Conservation (phyloP, 1,140 invertebrate species). For the Cyphomyrmex costatus region DNA sequence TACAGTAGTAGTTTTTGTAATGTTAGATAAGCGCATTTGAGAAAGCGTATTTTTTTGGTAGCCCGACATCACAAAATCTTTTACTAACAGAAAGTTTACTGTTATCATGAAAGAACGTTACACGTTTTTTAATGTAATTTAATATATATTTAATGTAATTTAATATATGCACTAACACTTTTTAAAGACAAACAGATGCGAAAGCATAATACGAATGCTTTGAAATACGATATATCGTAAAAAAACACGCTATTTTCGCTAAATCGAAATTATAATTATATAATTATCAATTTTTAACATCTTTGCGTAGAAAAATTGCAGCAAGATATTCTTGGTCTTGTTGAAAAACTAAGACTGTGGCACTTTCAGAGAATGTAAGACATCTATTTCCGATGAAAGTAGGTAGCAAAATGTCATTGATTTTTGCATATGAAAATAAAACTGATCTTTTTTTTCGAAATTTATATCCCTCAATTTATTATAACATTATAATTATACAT, state of each 20-base stretch:
- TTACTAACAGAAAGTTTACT: neutral
- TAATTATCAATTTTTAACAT: neutral
- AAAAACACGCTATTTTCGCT: neutral
- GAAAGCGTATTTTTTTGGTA: neutral
- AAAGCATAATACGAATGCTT: neutral
- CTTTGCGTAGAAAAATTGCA: neutral
- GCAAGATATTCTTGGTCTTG: neutral
- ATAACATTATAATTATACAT: neutral
- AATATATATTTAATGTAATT: neutral
- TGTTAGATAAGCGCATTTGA: neutral
- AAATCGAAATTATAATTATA: neutral
- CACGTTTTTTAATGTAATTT: conserved; percentile 9
- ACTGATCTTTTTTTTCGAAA: neutral
- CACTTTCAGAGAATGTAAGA: neutral
- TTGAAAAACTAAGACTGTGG: neutral
- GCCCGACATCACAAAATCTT: neutral
- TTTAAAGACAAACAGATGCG: neutral
- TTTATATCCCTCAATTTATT: neutral
- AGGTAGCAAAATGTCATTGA: neutral
- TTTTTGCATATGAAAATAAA: neutral
- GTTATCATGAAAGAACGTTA: neutral
- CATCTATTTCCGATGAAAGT: neutral
- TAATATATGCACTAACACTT: neutral
- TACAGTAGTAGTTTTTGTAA: neutral
- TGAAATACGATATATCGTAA: neutral